Base-by-base conservation (phyloP, 2,888 invertebrate genomes). In the Artemia sinica region DNA sequence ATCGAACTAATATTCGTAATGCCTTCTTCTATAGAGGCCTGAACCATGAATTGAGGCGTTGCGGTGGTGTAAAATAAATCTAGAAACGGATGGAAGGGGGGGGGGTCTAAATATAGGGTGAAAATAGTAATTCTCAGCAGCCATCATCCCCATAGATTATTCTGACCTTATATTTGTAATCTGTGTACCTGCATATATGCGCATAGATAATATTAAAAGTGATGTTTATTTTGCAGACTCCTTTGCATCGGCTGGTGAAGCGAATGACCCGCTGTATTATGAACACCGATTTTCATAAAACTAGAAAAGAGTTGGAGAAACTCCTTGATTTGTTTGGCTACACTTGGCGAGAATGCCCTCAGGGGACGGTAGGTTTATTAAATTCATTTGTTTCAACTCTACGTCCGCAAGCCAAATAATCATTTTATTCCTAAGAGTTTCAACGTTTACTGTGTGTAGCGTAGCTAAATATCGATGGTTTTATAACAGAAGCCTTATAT, bases 231-330 rank as follows among this genome's bases (percentile, higher is more conserved):
- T 78, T 78, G 71, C 80, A 86, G 83, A 86, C 84, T 74, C 82
- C 84, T 68, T 84, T 89, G 78, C 88, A 90, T 78, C 70, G 73
- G 41, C 72, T 72, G 68, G 91, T 91, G 66, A 86, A 88, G 71
- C 85, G 96, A 74, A 88, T 95, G 91, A 95, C 96, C 66, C 84
- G 96, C 74, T 91, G 95, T 80, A 90, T 91, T 80, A 87, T 93
- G 69, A 18, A 58, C 63, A n/a, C 28, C 10, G 63, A 58, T 10
- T 18, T 28, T 8, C 84, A 82, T 69, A 85, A 84, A 49, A 82
- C 81, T 74, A 82, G 83, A 75, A 84, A 84, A 67, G 82, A 82
- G 67, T 80, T 93, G 71, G 80, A 81, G 65, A 79, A 78, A 66
- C 83, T 83, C 70, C 82, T 89, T 72, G 84, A 85, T 74, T 80